These are phyloP conservation scores for Crotalus viridis DNA, from an alignment of 2,113 vertebrate genomes.

Conservation along the genomic window DNA sequence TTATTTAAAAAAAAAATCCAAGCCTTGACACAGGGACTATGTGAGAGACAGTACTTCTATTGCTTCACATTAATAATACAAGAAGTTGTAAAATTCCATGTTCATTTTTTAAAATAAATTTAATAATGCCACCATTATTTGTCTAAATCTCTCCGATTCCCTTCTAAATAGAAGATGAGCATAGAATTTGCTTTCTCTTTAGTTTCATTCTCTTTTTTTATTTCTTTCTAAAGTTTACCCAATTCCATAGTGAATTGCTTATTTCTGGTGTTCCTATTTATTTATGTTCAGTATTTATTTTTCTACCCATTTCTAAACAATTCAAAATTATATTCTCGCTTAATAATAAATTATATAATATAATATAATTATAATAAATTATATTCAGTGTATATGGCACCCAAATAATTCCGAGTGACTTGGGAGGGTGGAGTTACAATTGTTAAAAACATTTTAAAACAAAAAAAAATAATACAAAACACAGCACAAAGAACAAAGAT, in stretches of 20 bases:
- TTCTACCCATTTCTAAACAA: neutral
- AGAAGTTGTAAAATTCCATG: constrained; percentile 23
- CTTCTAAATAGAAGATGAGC: neutral
- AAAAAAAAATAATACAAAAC: neutral
- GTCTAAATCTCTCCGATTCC: neutral
- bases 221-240: neutral
- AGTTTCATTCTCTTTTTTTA: neutral
- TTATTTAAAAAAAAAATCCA: constrained; percentile 69
- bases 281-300: neutral
- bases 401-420: neutral
- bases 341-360: neutral
- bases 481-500: neutral
- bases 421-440: neutral
- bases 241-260: neutral
- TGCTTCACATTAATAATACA: constrained; percentile 71
- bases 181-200: neutral
- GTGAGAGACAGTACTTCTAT: constrained; percentile 14
- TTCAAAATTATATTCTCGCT: neutral
- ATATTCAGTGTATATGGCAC: neutral
- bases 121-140: neutral
- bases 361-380: neutral
- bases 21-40: neutral
- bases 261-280: neutral
- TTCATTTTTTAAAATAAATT: neutral
- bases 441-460: neutral